Conservation (phyloP, 53 echinoderm and acorn worm species). For the Temnopleurus reevesii region DNA sequence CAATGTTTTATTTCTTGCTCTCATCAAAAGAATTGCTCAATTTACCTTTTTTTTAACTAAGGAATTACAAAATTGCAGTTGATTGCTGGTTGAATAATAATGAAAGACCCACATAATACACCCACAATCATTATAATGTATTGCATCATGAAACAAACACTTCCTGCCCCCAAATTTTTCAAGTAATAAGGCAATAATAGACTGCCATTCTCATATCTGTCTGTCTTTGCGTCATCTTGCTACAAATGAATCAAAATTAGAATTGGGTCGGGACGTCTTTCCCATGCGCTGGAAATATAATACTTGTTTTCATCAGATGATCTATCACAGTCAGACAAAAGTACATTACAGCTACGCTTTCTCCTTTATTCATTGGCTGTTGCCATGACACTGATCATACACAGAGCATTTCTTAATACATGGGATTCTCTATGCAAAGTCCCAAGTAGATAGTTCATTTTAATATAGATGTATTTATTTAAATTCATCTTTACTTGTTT, state of each 20-base stretch:
- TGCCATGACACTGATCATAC: too few relatives aligned
- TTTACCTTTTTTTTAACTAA: background rate
- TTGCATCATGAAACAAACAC: background rate
- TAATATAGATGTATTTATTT: too few relatives aligned
- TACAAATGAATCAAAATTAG: constrained; percentile 18
- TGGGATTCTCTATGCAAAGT: too few relatives aligned
- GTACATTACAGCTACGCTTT: too few relatives aligned
- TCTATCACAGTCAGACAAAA: too few relatives aligned
- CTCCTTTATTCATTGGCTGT: too few relatives aligned
- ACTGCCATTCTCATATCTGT: constrained; percentile 14
- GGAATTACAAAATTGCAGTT: too few relatives aligned
- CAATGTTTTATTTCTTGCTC: background rate
- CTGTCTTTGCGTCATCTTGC: constrained; percentile 33
- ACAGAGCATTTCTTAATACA: too few relatives aligned
- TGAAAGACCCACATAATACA: constrained; percentile 32
- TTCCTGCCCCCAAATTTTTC: background rate
- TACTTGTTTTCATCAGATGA: background rate
- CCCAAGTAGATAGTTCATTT: too few relatives aligned
- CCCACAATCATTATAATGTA: background rate
- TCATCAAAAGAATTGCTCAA: background rate
- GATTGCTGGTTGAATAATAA: background rate
- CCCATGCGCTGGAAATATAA: background rate
- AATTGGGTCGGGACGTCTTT: constrained; percentile 7
- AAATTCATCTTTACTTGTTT: too few relatives aligned
- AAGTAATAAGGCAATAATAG: background rate